Base-by-base conservation (phyloP, 2,113 vertebrate genomes). In the Sinocyclocheilus maitianheensis region DNA sequence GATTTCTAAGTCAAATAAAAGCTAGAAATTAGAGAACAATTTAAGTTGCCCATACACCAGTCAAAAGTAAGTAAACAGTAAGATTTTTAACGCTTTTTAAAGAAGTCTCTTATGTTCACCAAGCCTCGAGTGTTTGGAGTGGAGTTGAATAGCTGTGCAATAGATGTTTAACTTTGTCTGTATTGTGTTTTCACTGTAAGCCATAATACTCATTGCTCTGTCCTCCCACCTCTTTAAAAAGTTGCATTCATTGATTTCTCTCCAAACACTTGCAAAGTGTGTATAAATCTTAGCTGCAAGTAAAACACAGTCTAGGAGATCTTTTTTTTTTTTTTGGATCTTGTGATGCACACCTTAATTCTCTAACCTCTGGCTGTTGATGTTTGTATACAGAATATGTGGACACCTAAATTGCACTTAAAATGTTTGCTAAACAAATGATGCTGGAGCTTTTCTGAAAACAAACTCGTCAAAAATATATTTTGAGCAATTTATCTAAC, bases 271-370 rank as follows among this genome's bases (percentile, higher is more conserved):
- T 95, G 91, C 95, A 95, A 95, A 93, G 94, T 94, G 94, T 97
- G 88, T 95, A 95, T 97, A 97, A 95, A 97, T 92, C 92, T 92
- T 96, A 96, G 94, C 96, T 96, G 95, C 96, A 96, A 97, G 96
- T 97, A 94, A 93, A 91, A 75, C 69, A 77, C 76, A 90, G 62
- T 88, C 80, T 67, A 72, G 85, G 43, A 86, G 88, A 84, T n/a
- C n/a, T n/a, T n/a, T n/a, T n/a, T 55, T 55, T 51, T 37, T 51
- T 84, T 87, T 65, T 40, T 60, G 10, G 77, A 34, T 20, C 55
- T 26, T 77, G 40, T 85, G 46, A 34, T 51, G 43, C 34, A n/a
- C 46, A 24, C 83, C 24, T 84, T 26, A 34, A 34, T 51, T 51
- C 71, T 75, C 40, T 24, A n/a, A 20, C 30, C 53, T 81, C 16